Evolutionary conservation across 2,113 vertebrate species (phyloP).

Genomic region (Daboia siamensis): DNA sequence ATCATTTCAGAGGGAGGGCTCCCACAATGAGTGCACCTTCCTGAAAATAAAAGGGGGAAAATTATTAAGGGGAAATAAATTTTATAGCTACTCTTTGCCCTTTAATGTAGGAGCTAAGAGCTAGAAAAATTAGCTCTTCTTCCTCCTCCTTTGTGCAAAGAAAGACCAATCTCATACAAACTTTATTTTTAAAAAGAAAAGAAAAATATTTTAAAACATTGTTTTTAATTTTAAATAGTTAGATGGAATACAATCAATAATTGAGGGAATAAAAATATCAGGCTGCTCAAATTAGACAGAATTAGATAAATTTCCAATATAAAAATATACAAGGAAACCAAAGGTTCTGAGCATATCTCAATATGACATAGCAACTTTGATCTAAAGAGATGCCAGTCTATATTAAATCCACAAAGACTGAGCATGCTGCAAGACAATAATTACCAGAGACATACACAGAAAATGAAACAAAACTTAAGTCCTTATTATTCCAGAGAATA

Average conservation of each 20-base stretch:
- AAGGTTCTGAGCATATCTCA: not conserved
- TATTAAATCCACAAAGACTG: not conserved
- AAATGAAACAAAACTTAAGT: not conserved
- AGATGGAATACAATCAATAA: not conserved
- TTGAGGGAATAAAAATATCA: not conserved
- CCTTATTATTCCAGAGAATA: not conserved
- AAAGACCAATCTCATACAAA: not conserved
- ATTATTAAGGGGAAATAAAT: not conserved
- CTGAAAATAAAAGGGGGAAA: not conserved
- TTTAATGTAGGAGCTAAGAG: not conserved
- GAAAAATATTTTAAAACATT: not conserved
- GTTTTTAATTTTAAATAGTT: not conserved
- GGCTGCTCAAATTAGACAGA: not conserved
- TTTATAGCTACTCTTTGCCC: not conserved
- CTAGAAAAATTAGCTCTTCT: not conserved
- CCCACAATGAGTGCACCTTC: not conserved
- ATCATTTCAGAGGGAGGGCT: not conserved
- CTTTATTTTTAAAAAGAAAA: not conserved
- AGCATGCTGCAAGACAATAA: not conserved
- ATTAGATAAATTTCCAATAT: not conserved
- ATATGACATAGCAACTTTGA: not conserved
- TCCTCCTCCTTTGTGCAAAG: not conserved
- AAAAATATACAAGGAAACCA: not conserved
- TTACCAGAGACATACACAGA: not conserved
- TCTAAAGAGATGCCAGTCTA: not conserved